Conservation (phyloP, 1,140 invertebrate genomes). For the Drosophila truncata region DNA sequence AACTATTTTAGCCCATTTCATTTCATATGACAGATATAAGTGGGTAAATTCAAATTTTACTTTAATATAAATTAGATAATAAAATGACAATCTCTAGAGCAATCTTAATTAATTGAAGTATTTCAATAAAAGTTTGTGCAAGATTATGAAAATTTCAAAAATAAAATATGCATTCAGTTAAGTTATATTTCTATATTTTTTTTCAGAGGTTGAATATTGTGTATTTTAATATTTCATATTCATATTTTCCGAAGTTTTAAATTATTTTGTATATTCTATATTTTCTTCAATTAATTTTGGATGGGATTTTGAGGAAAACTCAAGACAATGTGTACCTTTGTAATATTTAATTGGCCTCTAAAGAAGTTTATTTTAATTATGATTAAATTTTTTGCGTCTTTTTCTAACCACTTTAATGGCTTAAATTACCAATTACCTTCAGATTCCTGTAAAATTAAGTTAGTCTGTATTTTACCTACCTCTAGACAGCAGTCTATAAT, state of each 20-base stretch:
- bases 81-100: not conserved
- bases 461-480: not conserved
- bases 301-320: not conserved
- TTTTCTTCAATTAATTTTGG: not conserved
- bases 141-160: not conserved
- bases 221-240: too few relatives aligned
- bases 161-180: not conserved
- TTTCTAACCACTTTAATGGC: not conserved
- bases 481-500: not conserved
- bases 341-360: not conserved
- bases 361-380: not conserved
- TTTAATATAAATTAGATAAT: not conserved
- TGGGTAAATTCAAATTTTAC: too few relatives aligned
- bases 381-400: too few relatives aligned
- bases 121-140: not conserved
- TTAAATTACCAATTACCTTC: not conserved
- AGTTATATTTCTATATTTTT: too few relatives aligned
- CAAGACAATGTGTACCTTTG: too few relatives aligned
- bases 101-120: not conserved
- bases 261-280: too few relatives aligned
- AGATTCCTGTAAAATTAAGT: not conserved
- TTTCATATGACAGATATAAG: too few relatives aligned
- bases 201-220: too few relatives aligned
- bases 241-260: not conserved
- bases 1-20: too few relatives aligned